Conservation (phyloP, 2,113 vertebrate genomes). For the Phainopepla nitens region DNA sequence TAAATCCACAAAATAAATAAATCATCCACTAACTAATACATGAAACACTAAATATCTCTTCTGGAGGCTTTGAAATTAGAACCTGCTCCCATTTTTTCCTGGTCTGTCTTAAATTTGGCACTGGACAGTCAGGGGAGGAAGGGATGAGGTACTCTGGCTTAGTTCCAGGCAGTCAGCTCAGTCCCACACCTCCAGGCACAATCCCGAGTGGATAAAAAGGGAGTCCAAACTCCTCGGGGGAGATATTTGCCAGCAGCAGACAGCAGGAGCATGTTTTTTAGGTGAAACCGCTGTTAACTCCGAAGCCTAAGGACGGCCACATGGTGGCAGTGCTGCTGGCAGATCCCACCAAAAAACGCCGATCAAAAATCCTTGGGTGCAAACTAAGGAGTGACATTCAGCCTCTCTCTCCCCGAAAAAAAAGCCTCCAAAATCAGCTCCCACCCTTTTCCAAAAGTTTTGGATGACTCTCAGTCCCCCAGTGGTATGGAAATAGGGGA, state of each 20-base stretch:
- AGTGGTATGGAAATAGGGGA: background rate
- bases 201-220: background rate
- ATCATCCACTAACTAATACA: background rate
- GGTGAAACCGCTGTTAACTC: background rate
- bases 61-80: background rate
- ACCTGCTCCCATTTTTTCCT: background rate
- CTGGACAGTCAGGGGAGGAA: background rate
- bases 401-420: background rate
- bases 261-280: background rate
- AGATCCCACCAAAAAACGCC: background rate
- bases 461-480: background rate
- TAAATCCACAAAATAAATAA: background rate
- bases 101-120: background rate
- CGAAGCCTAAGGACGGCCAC: constrained; percentile 19
- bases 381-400: background rate
- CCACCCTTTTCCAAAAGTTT: background rate
- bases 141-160: too few species aligned
- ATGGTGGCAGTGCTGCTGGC: constrained; percentile 27
- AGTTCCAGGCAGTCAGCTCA: background rate
- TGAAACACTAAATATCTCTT: background rate
- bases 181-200: background rate
- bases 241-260: background rate
- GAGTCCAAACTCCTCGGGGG: background rate
- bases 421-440: background rate
- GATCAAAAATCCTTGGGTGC: background rate